Percentiles rank a stretch among this genome's conserved stretches.
phyloP scores from a whole-genome alignment of 2,797 vertebrate genomes.

The Moxostoma hubbsi region DNA sequence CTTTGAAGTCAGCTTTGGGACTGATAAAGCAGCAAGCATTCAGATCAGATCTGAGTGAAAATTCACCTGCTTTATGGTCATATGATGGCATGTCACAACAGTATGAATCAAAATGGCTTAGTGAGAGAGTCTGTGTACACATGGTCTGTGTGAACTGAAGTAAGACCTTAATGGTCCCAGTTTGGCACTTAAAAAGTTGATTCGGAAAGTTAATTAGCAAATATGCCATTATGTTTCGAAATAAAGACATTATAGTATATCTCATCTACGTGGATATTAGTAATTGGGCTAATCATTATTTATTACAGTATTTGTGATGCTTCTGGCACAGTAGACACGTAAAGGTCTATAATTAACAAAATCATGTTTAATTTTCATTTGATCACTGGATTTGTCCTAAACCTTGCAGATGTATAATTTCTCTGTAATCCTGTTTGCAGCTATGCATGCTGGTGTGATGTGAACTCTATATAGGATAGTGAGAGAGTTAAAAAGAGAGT shows the following conservation, averaged over 20 bases:
- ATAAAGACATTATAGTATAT: too few species aligned
- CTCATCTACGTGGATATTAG: too few species aligned
- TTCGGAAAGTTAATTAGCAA: slow-evolving; percentile 1
- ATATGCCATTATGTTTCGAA: neutral
- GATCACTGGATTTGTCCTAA: slow-evolving; percentile 16
- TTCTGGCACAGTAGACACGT: neutral
- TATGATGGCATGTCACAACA: slow-evolving; percentile 56
- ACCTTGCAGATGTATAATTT: neutral
- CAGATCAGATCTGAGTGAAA: slow-evolving; percentile 43
- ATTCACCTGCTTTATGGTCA: slow-evolving; percentile 51
- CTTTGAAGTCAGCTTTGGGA: slow-evolving; percentile 56
- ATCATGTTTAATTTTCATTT: neutral
- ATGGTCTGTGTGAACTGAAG: slow-evolving; percentile 38
- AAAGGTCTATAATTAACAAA: too few species aligned
- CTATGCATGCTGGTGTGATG: slow-evolving; percentile 40
- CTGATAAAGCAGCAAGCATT: slow-evolving; percentile 48
- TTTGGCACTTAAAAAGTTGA: neutral
- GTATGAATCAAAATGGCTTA: slow-evolving; percentile 46
- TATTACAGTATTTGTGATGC: neutral
- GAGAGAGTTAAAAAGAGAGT: slow-evolving; percentile 34
- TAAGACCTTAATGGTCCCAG: neutral
- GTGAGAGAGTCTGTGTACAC: neutral
- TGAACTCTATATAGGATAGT: slow-evolving; percentile 47
- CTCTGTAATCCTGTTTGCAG: slow-evolving; percentile 37
- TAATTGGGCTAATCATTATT: too few species aligned